Percentiles rank a stretch among this genome's conserved stretches.
Evolutionary conservation across 1,140 invertebrate genomes (phyloP).

Genomic region (Pristionchus pacificus): DNA sequence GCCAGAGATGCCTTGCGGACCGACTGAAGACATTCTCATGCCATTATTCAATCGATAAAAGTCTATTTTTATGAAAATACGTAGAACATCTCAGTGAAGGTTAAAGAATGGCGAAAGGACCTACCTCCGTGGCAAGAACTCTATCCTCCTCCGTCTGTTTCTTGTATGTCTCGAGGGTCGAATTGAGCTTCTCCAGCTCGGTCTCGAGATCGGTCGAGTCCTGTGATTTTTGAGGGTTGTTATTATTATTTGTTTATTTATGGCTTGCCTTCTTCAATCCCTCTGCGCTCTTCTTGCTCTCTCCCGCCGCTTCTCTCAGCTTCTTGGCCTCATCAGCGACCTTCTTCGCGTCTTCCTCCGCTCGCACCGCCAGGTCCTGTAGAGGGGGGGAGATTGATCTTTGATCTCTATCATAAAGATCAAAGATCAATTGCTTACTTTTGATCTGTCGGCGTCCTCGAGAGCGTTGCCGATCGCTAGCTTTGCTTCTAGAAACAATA

Average conservation of each 20-base stretch:
- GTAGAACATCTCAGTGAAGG: no score
- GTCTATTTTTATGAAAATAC: neutral
- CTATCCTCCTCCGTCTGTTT: constrained; percentile 16
- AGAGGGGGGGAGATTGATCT: no score
- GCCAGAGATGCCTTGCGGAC: constrained; percentile 35
- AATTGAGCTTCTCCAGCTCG: constrained; percentile 25
- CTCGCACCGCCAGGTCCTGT: constrained; percentile 35
- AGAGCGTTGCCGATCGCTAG: constrained; percentile 40
- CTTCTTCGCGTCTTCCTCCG: constrained; percentile 39
- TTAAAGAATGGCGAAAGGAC: no score
- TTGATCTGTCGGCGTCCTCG: constrained; percentile 39
- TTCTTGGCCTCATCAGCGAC: constrained; percentile 29
- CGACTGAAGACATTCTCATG: constrained; percentile 24
- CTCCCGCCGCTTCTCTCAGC: constrained; percentile 17
- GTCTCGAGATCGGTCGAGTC: constrained; percentile 29
- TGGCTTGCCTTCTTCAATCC: constrained; percentile 9
- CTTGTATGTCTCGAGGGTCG: constrained; percentile 30
- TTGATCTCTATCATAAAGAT: no score
- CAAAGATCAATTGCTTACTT: no score
- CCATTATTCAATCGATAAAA: constrained; percentile 10
- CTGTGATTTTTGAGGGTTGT: neutral
- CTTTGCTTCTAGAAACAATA: constrained; percentile 30
- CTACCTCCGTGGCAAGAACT: constrained; percentile 16
- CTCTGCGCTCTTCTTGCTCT: constrained; percentile 18
- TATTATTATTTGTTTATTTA: constrained; percentile 20